Evolutionary conservation across 2,797 vertebrate species (phyloP).

Genomic region (Acridotheres tristis): DNA sequence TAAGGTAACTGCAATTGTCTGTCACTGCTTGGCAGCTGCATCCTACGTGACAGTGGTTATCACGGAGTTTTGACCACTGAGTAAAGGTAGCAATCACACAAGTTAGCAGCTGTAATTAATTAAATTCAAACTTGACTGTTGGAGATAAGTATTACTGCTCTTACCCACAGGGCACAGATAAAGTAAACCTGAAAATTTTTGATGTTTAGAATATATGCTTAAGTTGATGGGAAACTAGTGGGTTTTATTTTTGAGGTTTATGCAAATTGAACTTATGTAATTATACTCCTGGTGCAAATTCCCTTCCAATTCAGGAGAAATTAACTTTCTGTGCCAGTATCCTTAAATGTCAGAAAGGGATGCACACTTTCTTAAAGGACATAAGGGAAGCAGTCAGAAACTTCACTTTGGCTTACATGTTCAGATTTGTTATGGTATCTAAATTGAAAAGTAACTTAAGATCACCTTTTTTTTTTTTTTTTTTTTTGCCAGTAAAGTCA

Average conservation of each 20-base stretch:
- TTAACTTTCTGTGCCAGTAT: neutral
- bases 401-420: neutral
- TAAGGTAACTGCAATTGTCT: neutral
- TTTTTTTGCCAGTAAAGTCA: neutral
- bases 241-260: neutral
- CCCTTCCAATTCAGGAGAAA: neutral
- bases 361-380: neutral
- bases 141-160: neutral
- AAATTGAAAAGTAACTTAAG: neutral
- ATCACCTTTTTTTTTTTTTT: neutral
- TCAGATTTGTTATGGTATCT: neutral
- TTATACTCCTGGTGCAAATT: neutral
- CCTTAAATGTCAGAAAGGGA: neutral
- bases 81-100: neutral
- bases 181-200: neutral
- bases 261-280: neutral
- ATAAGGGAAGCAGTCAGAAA: neutral
- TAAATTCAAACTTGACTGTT: neutral
- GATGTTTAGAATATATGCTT: neutral
- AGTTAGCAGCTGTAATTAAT: neutral
- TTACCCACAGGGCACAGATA: neutral
- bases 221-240: neutral
- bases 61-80: neutral
- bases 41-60: neutral
- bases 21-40: neutral